A percentile compares a stretch with the other conserved stretches of the same genome.
Evolutionary conservation across 1,140 invertebrate genomes (phyloP).

Genomic region (Drosophila serrata): DNA sequence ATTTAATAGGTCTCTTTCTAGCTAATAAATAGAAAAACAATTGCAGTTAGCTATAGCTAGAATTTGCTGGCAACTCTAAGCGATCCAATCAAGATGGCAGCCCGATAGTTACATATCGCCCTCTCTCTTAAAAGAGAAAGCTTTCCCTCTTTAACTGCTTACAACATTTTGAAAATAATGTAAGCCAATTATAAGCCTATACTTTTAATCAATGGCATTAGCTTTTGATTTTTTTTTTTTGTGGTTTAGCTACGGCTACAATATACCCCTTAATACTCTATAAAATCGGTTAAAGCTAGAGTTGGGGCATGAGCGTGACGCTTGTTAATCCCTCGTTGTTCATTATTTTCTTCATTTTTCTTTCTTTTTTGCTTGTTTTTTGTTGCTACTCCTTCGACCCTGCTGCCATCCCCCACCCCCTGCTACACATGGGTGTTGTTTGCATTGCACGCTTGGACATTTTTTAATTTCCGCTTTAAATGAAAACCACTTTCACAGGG

Average conservation of each 20-base stretch:
- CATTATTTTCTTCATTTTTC: slow-evolving; percentile 41
- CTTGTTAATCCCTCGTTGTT: slow-evolving; percentile 61
- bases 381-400: slow-evolving; percentile 6
- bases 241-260: not conserved
- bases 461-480: slow-evolving; percentile 83
- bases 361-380: slow-evolving; percentile 18
- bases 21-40: no score
- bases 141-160: no score
- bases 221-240: not conserved
- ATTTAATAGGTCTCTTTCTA: no score
- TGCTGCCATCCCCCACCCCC: no score
- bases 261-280: not conserved
- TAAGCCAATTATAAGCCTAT: not conserved
- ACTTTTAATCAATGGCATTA: not conserved
- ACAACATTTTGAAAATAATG: not conserved
- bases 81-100: not conserved
- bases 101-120: no score
- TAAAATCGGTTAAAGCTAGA: slow-evolving; percentile 8
- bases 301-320: slow-evolving; percentile 6
- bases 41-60: no score
- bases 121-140: no score
- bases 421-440: slow-evolving; percentile 35
- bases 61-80: not conserved
- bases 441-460: slow-evolving; percentile 59
- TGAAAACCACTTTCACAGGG: slow-evolving; percentile 67